Percentiles rank a stretch among this genome's conserved stretches.
These are phyloP conservation scores for Hyppa rectilinea DNA, from an alignment of 2,888 invertebrate genomes.

Conservation along the genomic window DNA sequence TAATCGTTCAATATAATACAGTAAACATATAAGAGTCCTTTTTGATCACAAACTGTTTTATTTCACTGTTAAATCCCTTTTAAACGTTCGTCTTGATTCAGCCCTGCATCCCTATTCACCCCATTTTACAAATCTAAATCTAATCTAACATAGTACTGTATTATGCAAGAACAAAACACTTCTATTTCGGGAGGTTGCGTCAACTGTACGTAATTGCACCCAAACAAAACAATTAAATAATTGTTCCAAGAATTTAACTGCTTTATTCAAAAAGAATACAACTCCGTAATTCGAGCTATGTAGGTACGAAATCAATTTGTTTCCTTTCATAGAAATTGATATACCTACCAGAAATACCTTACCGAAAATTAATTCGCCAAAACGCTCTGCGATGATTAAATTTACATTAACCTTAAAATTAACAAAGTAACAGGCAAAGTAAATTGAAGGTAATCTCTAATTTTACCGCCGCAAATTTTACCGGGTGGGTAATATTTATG, in stretches of 20 bases:
- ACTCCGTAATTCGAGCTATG: background rate
- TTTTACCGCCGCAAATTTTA: constrained; percentile 52
- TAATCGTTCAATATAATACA: too few relatives aligned
- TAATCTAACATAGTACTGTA: background rate
- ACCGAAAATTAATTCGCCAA: constrained; percentile 28
- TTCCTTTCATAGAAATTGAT: constrained; percentile 36
- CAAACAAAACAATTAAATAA: background rate
- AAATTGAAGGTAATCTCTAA: constrained; percentile 58
- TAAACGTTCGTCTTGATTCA: too few relatives aligned
- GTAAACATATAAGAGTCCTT: too few relatives aligned
- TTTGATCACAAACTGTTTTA: too few relatives aligned
- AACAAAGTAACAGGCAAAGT: constrained; percentile 55
- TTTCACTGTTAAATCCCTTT: too few relatives aligned
- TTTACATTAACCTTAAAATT: constrained; percentile 61
- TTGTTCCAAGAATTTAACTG: background rate
- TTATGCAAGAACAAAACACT: background rate
- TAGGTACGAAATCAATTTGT: constrained; percentile 34
- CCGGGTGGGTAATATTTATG: constrained; percentile 40
- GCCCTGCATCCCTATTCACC: too few relatives aligned
- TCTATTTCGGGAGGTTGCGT: background rate
- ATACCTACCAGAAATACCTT: constrained; percentile 15
- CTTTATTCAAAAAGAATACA: background rate
- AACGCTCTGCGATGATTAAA: constrained; percentile 54
- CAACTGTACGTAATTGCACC: background rate
- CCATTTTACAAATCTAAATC: too few relatives aligned